A percentile compares a stretch with the other conserved stretches of the same genome.
Evolutionary conservation across 2,888 invertebrate genomes (phyloP).

Genomic region (Xestia c-nigrum): DNA sequence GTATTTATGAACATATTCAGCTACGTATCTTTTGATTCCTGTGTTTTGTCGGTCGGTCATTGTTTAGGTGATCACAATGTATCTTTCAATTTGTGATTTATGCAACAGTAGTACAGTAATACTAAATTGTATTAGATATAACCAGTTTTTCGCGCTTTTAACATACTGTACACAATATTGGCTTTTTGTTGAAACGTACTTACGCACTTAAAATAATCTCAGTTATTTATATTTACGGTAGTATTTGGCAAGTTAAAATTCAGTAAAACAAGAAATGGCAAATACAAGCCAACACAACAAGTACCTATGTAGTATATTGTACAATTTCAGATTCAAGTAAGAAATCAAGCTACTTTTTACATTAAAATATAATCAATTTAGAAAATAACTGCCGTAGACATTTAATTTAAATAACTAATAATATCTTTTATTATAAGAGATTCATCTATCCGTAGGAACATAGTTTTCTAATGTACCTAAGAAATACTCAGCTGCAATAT

Average conservation of each 20-base stretch:
- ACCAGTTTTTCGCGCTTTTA: slow-evolving; percentile 40
- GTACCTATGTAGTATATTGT: slow-evolving; percentile 17
- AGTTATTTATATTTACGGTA: slow-evolving; percentile 38
- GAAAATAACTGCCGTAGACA: slow-evolving; percentile 63
- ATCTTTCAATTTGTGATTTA: slow-evolving; percentile 5
- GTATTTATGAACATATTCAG: slow-evolving; percentile 29
- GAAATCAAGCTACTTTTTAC: slow-evolving; percentile 39
- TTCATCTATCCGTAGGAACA: slow-evolving; percentile 77
- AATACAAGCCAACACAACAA: slow-evolving; percentile 27
- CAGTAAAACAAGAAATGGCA: slow-evolving; percentile 51
- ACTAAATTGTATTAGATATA: slow-evolving; percentile 37
- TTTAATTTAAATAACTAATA: slow-evolving; percentile 69
- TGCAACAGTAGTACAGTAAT: slow-evolving; percentile 12
- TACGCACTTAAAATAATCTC: slow-evolving; percentile 53
- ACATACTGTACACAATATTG: slow-evolving; percentile 38
- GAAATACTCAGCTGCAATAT: slow-evolving; percentile 67
- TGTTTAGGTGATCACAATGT: slow-evolving; percentile 13
- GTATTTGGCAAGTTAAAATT: slow-evolving; percentile 54
- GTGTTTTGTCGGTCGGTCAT: not conserved
- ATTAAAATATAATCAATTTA: slow-evolving; percentile 58
- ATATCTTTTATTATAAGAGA: slow-evolving; percentile 75
- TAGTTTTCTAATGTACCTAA: slow-evolving; percentile 68
- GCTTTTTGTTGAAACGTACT: slow-evolving; percentile 29
- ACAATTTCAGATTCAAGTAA: slow-evolving; percentile 34
- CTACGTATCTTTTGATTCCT: slow-evolving; percentile 22